These are phyloP conservation scores for Dromaius novaehollandiae DNA, from an alignment of 2,113 vertebrate species.

Conservation along the genomic window DNA sequence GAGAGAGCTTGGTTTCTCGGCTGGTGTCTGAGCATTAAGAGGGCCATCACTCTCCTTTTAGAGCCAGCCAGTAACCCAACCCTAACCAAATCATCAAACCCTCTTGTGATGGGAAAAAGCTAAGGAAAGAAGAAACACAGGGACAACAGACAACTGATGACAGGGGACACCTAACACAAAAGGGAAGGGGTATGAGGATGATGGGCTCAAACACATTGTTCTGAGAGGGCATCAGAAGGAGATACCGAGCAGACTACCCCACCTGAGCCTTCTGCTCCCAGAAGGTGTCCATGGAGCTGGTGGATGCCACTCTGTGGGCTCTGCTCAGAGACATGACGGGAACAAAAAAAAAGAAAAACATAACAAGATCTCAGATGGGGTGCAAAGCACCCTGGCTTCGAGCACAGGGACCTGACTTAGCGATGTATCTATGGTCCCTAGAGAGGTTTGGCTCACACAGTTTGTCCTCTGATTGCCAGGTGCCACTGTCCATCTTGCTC, in stretches of 20 bases:
- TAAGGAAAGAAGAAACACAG: background rate
- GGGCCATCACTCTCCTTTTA: background rate
- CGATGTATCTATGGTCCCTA: background rate
- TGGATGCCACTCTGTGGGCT: background rate
- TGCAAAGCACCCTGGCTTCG: background rate
- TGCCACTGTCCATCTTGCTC: background rate
- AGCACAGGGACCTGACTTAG: too few species aligned
- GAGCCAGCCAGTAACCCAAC: background rate
- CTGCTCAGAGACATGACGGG: background rate
- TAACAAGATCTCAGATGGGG: background rate
- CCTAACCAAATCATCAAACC: background rate
- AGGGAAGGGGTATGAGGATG: background rate
- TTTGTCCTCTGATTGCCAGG: background rate
- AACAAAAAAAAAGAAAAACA: background rate
- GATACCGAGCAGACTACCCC: background rate
- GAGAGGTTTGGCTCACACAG: background rate
- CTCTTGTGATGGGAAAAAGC: background rate
- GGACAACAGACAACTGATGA: background rate
- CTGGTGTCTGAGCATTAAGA: background rate
- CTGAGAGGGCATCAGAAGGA: background rate
- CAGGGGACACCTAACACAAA: background rate
- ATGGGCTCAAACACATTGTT: background rate
- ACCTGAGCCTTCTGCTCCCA: fast-evolving
- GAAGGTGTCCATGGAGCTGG: background rate
- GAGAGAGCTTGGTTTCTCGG: background rate